Conservation (phyloP, 2,113 vertebrate species). For the Procavia capensis region DNA sequence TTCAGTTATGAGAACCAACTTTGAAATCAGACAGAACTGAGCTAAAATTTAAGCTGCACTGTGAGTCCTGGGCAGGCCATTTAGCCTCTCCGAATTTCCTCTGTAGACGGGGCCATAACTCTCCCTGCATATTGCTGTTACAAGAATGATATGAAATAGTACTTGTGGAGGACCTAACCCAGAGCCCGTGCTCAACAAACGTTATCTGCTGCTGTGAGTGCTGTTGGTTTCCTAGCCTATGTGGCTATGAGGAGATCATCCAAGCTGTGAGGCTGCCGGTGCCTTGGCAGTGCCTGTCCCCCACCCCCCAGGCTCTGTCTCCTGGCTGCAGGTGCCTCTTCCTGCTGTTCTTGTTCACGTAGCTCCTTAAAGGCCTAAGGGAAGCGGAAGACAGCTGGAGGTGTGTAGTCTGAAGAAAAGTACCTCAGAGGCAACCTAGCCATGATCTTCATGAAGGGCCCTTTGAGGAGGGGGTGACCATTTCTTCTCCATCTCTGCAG, state of each 20-base stretch:
- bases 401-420: not conserved
- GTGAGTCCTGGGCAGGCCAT: not conserved
- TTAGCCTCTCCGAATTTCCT: accelerated
- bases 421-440: not conserved
- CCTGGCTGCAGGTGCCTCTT: accelerated
- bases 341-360: no score
- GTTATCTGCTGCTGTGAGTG: not conserved
- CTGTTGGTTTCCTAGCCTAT: not conserved
- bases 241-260: no score
- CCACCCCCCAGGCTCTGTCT: no score
- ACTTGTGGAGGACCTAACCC: not conserved
- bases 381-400: not conserved
- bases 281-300: no score
- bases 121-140: accelerated
- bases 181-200: not conserved
- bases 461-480: not conserved
- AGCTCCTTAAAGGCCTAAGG: no score
- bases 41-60: not conserved
- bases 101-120: not conserved
- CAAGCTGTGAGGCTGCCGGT: not conserved
- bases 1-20: not conserved
- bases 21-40: not conserved
- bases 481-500: not conserved
- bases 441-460: not conserved
- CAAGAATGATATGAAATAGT: not conserved